Percentiles rank a stretch among this genome's conserved stretches.
phyloP scores from a whole-genome alignment of 2,113 vertebrate genomes.

The Chinchilla lanigera region DNA sequence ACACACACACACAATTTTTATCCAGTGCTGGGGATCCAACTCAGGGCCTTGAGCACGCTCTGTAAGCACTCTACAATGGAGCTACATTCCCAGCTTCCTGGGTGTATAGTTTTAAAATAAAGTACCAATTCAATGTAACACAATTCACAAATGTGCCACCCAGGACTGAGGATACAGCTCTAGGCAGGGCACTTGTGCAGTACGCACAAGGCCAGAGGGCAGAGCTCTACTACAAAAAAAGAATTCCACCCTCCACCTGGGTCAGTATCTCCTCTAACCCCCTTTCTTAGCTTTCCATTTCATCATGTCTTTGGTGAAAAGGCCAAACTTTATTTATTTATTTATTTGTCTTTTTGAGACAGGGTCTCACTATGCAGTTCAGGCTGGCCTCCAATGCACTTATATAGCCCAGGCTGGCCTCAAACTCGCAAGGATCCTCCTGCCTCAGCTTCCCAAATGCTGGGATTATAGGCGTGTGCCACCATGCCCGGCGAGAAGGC shows the following conservation, averaged over 20 bases:
- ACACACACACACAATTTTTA: not conserved
- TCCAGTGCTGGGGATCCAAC: not conserved
- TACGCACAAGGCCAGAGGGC: not conserved
- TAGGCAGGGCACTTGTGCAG: not conserved
- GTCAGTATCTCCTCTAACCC: not conserved
- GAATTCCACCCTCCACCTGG: not conserved
- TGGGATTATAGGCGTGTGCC: too few species aligned
- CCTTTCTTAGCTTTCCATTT: not conserved
- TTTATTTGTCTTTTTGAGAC: too few species aligned
- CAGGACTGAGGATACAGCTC: not conserved
- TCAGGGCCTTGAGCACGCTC: not conserved
- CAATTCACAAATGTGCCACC: not conserved
- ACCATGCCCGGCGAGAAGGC: too few species aligned
- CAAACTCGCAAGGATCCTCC: too few species aligned
- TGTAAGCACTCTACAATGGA: not conserved
- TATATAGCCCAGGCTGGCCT: too few species aligned
- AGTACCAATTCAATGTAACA: too few species aligned
- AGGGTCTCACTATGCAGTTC: too few species aligned
- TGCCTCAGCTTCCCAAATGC: too few species aligned
- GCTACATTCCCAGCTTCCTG: not conserved
- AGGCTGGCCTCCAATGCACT: too few species aligned
- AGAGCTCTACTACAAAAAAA: not conserved
- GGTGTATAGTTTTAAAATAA: not conserved
- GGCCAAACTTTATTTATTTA: too few species aligned
- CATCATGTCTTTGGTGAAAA: not conserved